Percentiles rank a stretch among this genome's conserved stretches.
Evolutionary conservation across 2,797 vertebrate species (phyloP).

Genomic region (Emys orbicularis): DNA sequence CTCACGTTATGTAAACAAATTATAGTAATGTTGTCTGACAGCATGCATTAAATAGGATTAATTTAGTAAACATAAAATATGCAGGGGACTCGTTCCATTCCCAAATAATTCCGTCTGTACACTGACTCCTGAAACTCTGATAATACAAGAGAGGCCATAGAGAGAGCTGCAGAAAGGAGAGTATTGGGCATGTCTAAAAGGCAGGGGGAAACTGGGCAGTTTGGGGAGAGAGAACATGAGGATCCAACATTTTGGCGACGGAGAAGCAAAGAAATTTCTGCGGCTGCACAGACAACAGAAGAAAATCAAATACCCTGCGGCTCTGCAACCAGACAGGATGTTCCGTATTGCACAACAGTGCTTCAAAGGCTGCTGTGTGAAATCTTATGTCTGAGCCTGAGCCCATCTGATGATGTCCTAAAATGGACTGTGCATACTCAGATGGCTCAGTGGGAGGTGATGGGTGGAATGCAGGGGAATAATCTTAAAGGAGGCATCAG

Average conservation of each 20-base stretch:
- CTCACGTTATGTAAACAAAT: constrained; percentile 70
- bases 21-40: constrained; percentile 62
- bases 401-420: rapidly evolving
- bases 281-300: not conserved
- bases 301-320: rapidly evolving
- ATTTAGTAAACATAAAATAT: constrained; percentile 51
- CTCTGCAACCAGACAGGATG: not conserved
- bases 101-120: not conserved
- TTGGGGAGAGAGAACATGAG: not conserved
- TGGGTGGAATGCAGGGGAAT: rapidly evolving
- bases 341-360: not conserved
- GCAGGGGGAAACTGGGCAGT: not conserved
- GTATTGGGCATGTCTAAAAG: not conserved
- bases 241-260: not conserved
- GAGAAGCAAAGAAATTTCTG: not conserved
- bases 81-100: not conserved
- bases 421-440: rapidly evolving
- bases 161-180: not conserved
- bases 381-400: not conserved
- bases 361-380: not conserved
- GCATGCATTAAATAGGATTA: constrained; percentile 66
- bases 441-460: rapidly evolving
- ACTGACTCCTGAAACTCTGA: not conserved
- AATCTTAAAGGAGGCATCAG: not conserved
- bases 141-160: not conserved